phyloP scores from a whole-genome alignment of 2,888 invertebrate species.

The Lacanobia oleracea region DNA sequence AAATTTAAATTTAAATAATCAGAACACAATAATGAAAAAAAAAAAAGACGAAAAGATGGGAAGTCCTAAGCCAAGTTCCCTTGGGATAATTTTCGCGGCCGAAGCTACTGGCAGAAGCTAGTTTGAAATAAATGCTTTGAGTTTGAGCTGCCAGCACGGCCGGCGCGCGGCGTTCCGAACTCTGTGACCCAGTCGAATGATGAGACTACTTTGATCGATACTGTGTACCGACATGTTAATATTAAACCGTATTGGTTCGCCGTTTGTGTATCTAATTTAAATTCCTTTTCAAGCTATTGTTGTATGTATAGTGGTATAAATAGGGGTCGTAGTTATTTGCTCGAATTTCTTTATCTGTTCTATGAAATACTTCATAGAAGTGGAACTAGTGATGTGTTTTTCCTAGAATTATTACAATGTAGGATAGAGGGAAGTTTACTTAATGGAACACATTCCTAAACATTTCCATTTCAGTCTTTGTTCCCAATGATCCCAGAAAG shows the following conservation, averaged over 20 bases:
- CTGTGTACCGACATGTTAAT: conserved; percentile 34
- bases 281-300: conserved; percentile 52
- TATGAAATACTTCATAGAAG: conserved; percentile 1
- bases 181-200: conserved; percentile 11
- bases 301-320: conserved; percentile 13
- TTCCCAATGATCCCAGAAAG: background rate
- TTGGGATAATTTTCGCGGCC: too few species aligned
- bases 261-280: conserved; percentile 49
- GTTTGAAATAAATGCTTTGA: background rate
- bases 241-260: conserved; percentile 26
- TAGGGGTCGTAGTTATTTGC: conserved; percentile 8
- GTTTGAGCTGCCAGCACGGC: background rate
- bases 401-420: background rate
- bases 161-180: background rate
- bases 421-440: background rate
- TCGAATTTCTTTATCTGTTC: conserved; percentile 1
- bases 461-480: background rate
- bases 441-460: background rate
- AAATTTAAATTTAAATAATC: too few species aligned
- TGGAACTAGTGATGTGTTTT: background rate
- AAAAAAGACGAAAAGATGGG: too few species aligned
- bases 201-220: conserved; percentile 40
- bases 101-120: too few species aligned
- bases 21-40: too few species aligned
- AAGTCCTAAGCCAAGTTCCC: too few species aligned